Conservation (phyloP, 1,140 invertebrate genomes). For the Wasmannia auropunctata region DNA sequence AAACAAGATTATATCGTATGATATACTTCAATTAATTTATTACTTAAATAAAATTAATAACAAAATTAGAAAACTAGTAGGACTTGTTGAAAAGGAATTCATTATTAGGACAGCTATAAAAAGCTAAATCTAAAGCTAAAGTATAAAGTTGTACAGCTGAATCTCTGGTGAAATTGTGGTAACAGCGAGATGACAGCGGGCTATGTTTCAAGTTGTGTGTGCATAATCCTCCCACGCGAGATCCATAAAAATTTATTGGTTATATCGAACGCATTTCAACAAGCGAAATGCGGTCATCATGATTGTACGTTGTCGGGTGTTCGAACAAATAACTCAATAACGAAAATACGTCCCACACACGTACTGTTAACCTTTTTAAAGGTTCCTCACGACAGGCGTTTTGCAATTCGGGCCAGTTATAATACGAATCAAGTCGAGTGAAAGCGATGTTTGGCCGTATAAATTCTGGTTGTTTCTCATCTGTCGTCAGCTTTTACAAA, state of each 20-base stretch:
- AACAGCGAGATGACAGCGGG: neutral
- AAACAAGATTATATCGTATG: neutral
- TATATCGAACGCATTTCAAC: slow-evolving; percentile 37
- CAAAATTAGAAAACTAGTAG: neutral
- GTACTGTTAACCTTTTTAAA: slow-evolving; percentile 61
- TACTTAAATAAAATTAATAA: neutral
- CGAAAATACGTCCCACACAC: slow-evolving; percentile 63
- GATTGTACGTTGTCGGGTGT: slow-evolving; percentile 27
- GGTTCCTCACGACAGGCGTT: slow-evolving; percentile 42
- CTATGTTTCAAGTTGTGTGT: neutral
- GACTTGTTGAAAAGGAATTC: neutral
- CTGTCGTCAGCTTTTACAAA: neutral
- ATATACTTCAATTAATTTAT: neutral
- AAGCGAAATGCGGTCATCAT: slow-evolving; percentile 55
- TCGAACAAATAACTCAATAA: slow-evolving; percentile 55
- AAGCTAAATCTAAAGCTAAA: neutral
- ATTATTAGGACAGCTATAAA: neutral
- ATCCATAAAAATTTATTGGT: slow-evolving; percentile 12
- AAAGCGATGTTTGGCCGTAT: slow-evolving; percentile 64
- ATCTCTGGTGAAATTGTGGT: neutral
- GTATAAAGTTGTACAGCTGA: neutral
- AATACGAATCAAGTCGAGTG: slow-evolving; percentile 45
- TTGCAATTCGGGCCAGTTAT: slow-evolving; percentile 63
- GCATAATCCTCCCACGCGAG: slow-evolving; percentile 26
- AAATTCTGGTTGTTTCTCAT: slow-evolving; percentile 34